Conservation (phyloP, 2,113 vertebrate species). For the Pseudorhombus dupliciocellatus region DNA sequence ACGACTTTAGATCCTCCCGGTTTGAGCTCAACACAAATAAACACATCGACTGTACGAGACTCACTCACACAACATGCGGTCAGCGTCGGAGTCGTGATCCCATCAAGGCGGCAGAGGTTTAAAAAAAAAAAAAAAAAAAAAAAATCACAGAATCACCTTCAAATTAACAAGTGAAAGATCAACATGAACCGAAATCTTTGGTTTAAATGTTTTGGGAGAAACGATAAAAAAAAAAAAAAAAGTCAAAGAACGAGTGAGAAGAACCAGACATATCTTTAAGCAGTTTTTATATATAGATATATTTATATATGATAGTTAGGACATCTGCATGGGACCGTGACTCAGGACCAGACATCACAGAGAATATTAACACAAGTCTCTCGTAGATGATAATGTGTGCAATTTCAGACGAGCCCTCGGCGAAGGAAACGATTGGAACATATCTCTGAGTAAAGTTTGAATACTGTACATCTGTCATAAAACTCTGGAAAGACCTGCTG, state of each 20-base stretch:
- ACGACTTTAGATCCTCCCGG: constrained; percentile 3
- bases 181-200: constrained; percentile 81
- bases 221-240: constrained; percentile 22
- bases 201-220: constrained; percentile 65
- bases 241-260: constrained; percentile 8
- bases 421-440: constrained; percentile 33
- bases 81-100: constrained; percentile 43
- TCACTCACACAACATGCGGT: constrained; percentile 32
- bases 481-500: constrained; percentile 53
- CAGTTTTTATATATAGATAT: constrained; percentile 15
- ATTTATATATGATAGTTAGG: constrained; percentile 34
- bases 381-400: constrained; percentile 65
- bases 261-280: constrained; percentile 26
- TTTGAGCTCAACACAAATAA: constrained; percentile 15
- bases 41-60: constrained; percentile 15
- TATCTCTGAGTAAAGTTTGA: constrained; percentile 59
- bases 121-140: not conserved
- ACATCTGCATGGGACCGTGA: constrained; percentile 45
- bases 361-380: constrained; percentile 30
- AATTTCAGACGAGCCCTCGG: constrained; percentile 66
- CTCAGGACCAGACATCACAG: constrained; percentile 38
- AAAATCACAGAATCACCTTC: constrained; percentile 38
- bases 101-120: constrained; percentile 46
- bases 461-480: constrained; percentile 68
- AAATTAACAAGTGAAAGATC: constrained; percentile 36